Base-by-base conservation (phyloP, 2,888 invertebrate species). In the Argynnis bischoffii region DNA sequence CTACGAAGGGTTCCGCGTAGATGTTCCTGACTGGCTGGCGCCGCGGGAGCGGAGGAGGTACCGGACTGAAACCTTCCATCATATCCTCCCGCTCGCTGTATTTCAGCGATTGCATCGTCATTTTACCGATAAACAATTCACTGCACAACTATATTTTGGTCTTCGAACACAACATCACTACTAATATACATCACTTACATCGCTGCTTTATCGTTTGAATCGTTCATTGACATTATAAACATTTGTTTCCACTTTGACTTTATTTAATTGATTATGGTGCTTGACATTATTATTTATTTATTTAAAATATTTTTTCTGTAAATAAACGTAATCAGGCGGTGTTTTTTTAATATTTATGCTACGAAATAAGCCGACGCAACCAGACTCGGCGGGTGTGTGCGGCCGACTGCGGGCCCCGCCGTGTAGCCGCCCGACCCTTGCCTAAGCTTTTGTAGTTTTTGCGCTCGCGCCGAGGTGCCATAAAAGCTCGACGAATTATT, bases 1-100 rank as follows among this genome's bases (percentile, higher is more conserved):
- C 94, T 75, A 94, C 93, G 88, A 94, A 95, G 78, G 95, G 95
- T 81, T 95, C 95, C 53, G 95, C 94, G 79, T 95, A 95, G 86
- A 95, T 95, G 85, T 95, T 94, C 82, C 94, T 88, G 79, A 94
- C 94, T 60, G 93, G 93, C 82, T 94, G 94, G 73, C 95, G 90
- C 70, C 94, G 94, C 73, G 95, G 92, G 76, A 95, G 93, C 72
- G 95, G 95, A 75, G 95, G 94, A 75, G 94, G 93, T 72, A 94
- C 94, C 63, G 94, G 93, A 78, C 93, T 92, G 83, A 92, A 92
- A 54, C 92, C 92, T 77, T 92, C 93, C 92, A 93, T 92, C 89
- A 91, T 92, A 67, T 93, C 93, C 74, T 92, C 93, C 84, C 93
- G 85, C 83, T 92, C 93, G 83, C 92, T 88, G 85, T 93, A 93